phyloP scores from a whole-genome alignment of 2,113 vertebrate species.

The Lycaon pictus region DNA sequence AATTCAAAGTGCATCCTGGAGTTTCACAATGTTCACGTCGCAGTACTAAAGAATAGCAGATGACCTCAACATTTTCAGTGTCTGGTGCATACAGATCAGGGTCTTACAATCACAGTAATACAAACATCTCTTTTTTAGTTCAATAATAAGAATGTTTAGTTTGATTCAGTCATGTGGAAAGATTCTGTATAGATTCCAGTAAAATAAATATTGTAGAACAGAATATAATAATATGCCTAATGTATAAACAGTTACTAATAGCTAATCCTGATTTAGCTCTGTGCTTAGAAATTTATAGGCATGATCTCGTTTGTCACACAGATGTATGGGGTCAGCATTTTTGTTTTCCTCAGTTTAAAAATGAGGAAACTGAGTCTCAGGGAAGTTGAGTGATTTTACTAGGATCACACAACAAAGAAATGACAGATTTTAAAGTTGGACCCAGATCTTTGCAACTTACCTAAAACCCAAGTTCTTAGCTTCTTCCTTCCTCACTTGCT shows the following conservation, averaged over 20 bases:
- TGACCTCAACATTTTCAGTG: background rate
- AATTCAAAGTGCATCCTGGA: background rate
- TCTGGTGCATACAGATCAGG: background rate
- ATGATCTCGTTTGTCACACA: background rate
- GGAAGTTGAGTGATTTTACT: background rate
- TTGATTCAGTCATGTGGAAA: background rate
- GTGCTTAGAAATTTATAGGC: background rate
- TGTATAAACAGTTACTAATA: background rate
- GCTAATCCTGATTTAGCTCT: background rate
- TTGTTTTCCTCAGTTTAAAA: background rate
- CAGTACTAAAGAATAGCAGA: background rate
- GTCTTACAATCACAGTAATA: background rate
- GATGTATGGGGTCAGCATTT: background rate
- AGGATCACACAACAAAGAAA: background rate
- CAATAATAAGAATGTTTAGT: background rate
- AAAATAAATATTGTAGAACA: background rate
- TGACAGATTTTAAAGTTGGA: background rate
- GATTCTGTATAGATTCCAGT: background rate
- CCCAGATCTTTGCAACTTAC: background rate
- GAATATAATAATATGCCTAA: background rate
- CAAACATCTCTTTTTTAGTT: background rate
- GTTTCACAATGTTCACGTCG: background rate
- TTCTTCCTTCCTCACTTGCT: background rate
- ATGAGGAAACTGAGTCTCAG: background rate
- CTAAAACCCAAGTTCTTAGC: background rate